phyloP scores from a whole-genome alignment of 1,140 invertebrate genomes.

The Hylyphantes graminicola region DNA sequence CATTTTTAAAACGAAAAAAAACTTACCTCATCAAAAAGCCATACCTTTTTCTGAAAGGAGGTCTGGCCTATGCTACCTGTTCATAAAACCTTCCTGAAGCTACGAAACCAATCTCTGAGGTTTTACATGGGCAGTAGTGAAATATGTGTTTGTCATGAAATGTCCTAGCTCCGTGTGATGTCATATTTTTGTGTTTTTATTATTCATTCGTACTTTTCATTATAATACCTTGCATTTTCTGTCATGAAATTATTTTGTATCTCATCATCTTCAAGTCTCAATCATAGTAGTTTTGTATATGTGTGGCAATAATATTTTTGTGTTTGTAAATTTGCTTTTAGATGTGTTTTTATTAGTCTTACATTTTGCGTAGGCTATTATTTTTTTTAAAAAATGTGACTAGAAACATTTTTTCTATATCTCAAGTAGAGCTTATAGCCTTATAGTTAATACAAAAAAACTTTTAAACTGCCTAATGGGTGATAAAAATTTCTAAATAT shows the following conservation, averaged over 20 bases:
- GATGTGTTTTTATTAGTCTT: conserved; percentile 38
- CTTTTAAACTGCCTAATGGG: too few relatives aligned
- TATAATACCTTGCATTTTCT: conserved; percentile 51
- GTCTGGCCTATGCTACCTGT: conserved; percentile 53
- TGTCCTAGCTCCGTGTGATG: conserved; percentile 61
- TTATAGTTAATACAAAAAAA: too few relatives aligned
- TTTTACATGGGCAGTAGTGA: conserved; percentile 57
- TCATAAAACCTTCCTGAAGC: conserved; percentile 5
- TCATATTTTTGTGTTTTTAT: conserved; percentile 61
- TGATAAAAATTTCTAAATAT: too few relatives aligned
- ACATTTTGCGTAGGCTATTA: conserved; percentile 33
- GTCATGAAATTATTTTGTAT: conserved; percentile 51
- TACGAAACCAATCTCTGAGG: conserved; percentile 1
- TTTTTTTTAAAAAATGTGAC: conserved; percentile 10
- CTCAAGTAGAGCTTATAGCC: neutral
- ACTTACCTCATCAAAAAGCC: conserved; percentile 24
- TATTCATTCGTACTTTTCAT: conserved; percentile 51
- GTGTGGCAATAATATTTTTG: conserved; percentile 37
- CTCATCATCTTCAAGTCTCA: conserved; percentile 25
- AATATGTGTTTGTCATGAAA: conserved; percentile 61
- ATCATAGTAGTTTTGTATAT: conserved; percentile 47
- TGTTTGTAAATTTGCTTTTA: conserved; percentile 34
- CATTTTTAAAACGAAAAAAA: too few relatives aligned
- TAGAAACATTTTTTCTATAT: neutral
- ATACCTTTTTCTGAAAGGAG: conserved; percentile 5